These are phyloP conservation scores for Drosophila ambigua DNA, from an alignment of 1,140 invertebrate genomes.

Conservation along the genomic window DNA sequence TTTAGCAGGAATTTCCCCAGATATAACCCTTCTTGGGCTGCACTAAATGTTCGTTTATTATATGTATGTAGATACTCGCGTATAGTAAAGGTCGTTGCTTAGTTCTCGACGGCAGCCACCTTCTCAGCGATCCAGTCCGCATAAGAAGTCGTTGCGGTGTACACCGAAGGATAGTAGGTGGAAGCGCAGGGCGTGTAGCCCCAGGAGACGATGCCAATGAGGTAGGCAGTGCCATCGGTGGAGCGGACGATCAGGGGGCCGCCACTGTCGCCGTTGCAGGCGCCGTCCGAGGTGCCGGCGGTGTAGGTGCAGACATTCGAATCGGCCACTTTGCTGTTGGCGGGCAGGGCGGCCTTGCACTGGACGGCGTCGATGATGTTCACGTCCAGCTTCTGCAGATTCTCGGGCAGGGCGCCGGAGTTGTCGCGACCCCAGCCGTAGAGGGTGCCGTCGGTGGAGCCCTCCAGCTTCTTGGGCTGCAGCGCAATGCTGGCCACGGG, in stretches of 20 bases:
- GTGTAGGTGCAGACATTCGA: conserved; percentile 87
- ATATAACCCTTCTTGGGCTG: too few species aligned
- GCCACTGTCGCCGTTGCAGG: conserved; percentile 88
- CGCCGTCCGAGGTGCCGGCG: conserved; percentile 84
- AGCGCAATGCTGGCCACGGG: conserved; percentile 85
- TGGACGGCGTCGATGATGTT: conserved; percentile 68
- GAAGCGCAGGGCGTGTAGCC: conserved; percentile 88
- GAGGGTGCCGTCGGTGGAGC: conserved; percentile 73
- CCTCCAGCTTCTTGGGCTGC: conserved; percentile 76
- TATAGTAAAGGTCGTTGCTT: not conserved
- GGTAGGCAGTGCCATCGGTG: conserved; percentile 17
- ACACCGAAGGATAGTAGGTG: conserved; percentile 88
- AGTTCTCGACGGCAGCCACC: too few species aligned
- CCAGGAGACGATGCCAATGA: conserved; percentile 90
- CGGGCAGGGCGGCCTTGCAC: conserved; percentile 49
- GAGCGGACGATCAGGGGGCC: conserved; percentile 85
- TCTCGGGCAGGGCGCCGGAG: conserved; percentile 56
- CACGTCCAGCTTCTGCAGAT: conserved; percentile 79
- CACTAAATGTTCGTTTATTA: not conserved
- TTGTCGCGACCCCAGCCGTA: conserved; percentile 85
- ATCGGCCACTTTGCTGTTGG: not conserved
- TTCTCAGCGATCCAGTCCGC: conserved; percentile 25
- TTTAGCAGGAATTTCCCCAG: too few species aligned
- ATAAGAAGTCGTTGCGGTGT: conserved; percentile 84
- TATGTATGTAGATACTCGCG: not conserved